phyloP scores from a whole-genome alignment of 2,797 vertebrate genomes.

The Gephyroberyx darwinii region DNA sequence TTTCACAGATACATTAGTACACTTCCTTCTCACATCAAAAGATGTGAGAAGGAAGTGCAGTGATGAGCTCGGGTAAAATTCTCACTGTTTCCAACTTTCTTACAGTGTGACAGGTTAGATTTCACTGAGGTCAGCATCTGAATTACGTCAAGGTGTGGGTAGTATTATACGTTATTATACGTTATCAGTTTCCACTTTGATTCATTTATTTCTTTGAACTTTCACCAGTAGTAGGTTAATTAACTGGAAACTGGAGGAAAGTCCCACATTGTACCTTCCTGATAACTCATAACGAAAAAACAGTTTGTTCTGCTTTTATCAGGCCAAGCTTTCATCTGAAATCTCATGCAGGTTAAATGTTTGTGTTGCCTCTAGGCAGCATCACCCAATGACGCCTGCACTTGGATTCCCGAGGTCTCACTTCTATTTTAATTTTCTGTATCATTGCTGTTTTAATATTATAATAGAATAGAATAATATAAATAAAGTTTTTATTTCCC shows the following conservation, averaged over 20 bases:
- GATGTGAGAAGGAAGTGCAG: too few relatives aligned
- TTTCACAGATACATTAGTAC: too few relatives aligned
- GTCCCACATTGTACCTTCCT: fast-evolving
- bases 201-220: neutral
- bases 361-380: neutral
- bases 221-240: neutral
- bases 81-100: neutral
- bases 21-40: too few relatives aligned
- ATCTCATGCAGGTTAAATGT: neutral
- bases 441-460: neutral
- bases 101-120: neutral
- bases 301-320: neutral
- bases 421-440: too few relatives aligned
- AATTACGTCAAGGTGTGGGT: neutral
- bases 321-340: neutral
- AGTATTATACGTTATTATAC: neutral
- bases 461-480: too few relatives aligned
- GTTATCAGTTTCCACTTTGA: neutral
- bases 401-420: too few relatives aligned
- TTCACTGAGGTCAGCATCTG: neutral
- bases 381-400: neutral
- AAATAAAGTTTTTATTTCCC: neutral
- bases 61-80: neutral
- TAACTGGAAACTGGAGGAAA: neutral
- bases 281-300: neutral